Conservation (phyloP, 1,140 invertebrate genomes). For the Drosophila prosaltans region DNA sequence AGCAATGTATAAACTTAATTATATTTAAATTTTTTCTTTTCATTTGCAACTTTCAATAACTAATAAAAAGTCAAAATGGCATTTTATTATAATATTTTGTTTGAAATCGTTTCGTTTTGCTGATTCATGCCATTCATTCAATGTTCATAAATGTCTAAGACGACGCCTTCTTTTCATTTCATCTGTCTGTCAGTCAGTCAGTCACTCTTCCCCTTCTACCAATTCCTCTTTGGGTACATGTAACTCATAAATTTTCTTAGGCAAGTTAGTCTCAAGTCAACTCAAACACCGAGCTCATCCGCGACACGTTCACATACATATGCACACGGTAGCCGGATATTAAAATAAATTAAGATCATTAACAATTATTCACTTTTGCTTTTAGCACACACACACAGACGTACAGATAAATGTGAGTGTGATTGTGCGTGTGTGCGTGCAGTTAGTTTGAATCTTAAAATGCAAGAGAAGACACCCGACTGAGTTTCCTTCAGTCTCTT, state of each 20-base stretch:
- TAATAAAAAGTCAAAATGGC: too few species aligned
- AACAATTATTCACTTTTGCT: slow-evolving; percentile 79
- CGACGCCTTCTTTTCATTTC: slow-evolving; percentile 1
- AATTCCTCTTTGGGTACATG: not conserved
- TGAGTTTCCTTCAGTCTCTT: slow-evolving; percentile 13
- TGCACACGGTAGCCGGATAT: slow-evolving; percentile 61
- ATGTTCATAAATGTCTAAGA: not conserved
- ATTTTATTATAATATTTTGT: too few species aligned
- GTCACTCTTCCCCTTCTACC: not conserved
- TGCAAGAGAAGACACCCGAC: slow-evolving; percentile 3
- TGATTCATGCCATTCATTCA: slow-evolving; percentile 6
- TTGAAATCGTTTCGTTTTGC: not conserved
- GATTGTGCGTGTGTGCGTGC: slow-evolving; percentile 55
- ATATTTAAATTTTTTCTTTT: too few species aligned
- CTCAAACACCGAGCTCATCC: not conserved
- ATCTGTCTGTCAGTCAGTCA: slow-evolving; percentile 4
- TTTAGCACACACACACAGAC: slow-evolving; percentile 46
- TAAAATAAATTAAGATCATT: slow-evolving; percentile 75
- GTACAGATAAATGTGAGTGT: not conserved
- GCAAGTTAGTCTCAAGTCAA: slow-evolving; percentile 10
- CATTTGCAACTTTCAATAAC: too few species aligned
- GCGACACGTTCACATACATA: slow-evolving; percentile 3
- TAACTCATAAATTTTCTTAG: slow-evolving; percentile 17
- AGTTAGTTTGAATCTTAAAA: slow-evolving; percentile 52
- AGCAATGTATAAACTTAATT: too few species aligned